phyloP scores from a whole-genome alignment of 2,797 vertebrate species.

The Pagetopsis macropterus region DNA sequence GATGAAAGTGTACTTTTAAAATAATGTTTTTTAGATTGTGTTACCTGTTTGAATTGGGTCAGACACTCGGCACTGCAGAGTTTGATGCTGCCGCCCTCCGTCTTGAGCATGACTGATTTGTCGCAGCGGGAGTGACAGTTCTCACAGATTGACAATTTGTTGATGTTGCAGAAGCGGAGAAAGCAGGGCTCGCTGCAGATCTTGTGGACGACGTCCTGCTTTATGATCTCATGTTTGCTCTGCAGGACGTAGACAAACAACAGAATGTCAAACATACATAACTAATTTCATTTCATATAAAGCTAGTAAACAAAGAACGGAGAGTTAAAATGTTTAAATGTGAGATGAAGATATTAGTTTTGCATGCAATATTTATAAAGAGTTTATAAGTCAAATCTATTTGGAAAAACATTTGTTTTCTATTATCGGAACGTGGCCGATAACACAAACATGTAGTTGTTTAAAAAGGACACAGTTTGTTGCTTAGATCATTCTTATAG shows the following conservation, averaged over 20 bases:
- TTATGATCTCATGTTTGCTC: conserved; percentile 91
- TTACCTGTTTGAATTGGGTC: conserved; percentile 88
- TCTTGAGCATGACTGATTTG: conserved; percentile 82
- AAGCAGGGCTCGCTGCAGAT: conserved; percentile 92
- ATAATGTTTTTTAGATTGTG: not conserved
- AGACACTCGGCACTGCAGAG: conserved; percentile 88
- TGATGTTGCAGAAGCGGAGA: conserved; percentile 88
- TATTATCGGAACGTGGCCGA: not conserved
- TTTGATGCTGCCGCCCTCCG: conserved; percentile 83
- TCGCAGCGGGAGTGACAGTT: conserved; percentile 86
- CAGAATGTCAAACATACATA: not conserved
- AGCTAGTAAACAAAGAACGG: too few relatives aligned
- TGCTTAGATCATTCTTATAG: not conserved
- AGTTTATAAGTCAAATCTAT: too few relatives aligned
- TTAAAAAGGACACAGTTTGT: not conserved
- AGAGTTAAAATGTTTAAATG: too few relatives aligned
- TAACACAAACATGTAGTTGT: not conserved
- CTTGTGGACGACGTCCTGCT: conserved; percentile 87
- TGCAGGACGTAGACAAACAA: conserved; percentile 56
- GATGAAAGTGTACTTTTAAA: not conserved
- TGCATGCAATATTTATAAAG: too few relatives aligned
- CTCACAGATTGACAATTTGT: conserved; percentile 89
- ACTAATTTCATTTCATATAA: not conserved
- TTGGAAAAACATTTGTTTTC: not conserved
- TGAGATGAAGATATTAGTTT: not conserved